Evolutionary conservation across 2,113 vertebrate species (phyloP).

Genomic region (Candoia aspera): DNA sequence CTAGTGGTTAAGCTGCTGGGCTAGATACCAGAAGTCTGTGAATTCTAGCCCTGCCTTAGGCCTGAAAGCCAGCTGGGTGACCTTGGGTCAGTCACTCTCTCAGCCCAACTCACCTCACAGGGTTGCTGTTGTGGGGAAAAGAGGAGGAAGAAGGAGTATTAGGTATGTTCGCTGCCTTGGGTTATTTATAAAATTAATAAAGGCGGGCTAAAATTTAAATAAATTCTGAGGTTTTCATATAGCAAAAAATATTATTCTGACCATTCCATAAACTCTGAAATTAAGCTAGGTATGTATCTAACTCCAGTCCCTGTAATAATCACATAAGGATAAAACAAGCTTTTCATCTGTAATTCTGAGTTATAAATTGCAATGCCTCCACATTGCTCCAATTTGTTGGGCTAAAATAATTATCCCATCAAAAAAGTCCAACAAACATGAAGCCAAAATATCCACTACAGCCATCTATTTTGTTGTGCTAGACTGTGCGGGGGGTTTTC

Average conservation of each 20-base stretch:
- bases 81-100: too few relatives aligned
- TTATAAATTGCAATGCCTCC: slow-evolving; percentile 7
- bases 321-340: background rate
- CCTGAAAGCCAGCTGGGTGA: too few relatives aligned
- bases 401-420: background rate
- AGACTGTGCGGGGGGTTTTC: background rate
- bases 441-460: background rate
- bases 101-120: too few relatives aligned
- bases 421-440: background rate
- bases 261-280: slow-evolving; percentile 25
- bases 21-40: too few relatives aligned
- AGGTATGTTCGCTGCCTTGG: too few relatives aligned
- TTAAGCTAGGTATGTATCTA: slow-evolving; percentile 7
- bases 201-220: too few relatives aligned
- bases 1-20: too few relatives aligned
- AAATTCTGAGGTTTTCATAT: background rate
- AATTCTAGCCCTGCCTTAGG: too few relatives aligned
- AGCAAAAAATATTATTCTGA: slow-evolving; percentile 1
- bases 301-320: slow-evolving; percentile 18
- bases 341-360: background rate
- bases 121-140: too few relatives aligned
- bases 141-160: too few relatives aligned
- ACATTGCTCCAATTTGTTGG: background rate
- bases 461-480: background rate
- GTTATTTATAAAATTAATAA: too few relatives aligned